phyloP scores from a whole-genome alignment of 1,140 invertebrate species.

The Calliphora vicina region DNA sequence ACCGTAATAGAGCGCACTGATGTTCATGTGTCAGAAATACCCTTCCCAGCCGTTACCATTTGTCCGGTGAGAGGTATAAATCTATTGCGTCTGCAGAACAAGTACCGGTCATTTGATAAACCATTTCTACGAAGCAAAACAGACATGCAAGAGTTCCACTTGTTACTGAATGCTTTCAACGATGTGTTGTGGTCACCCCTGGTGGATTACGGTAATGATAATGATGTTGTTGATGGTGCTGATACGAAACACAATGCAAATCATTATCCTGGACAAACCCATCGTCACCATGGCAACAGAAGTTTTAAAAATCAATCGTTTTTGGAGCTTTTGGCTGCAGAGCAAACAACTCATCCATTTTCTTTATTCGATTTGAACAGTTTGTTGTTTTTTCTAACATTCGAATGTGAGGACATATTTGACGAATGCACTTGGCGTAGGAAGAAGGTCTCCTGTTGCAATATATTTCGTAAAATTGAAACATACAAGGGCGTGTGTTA shows the following conservation, averaged over 20 bases:
- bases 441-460: conserved; percentile 46
- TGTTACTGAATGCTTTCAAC: background rate
- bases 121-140: background rate
- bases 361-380: background rate
- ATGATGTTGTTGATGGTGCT: no score
- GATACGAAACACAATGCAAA: no score
- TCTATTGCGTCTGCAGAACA: background rate
- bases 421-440: conserved; percentile 48
- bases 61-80: conserved; percentile 43
- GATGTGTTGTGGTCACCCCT: background rate
- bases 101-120: background rate
- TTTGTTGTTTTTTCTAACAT: background rate
- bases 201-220: background rate
- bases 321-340: background rate
- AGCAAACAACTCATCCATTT: background rate
- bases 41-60: conserved; percentile 53
- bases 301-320: background rate
- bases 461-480: conserved; percentile 20
- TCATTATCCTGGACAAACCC: no score
- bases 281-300: no score
- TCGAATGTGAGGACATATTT: conserved; percentile 46
- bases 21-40: conserved; percentile 54
- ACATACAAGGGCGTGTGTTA: conserved; percentile 37
- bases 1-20: conserved; percentile 56
- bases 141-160: background rate